phyloP scores from a whole-genome alignment of 2,113 vertebrate species.

The Bubo bubo region DNA sequence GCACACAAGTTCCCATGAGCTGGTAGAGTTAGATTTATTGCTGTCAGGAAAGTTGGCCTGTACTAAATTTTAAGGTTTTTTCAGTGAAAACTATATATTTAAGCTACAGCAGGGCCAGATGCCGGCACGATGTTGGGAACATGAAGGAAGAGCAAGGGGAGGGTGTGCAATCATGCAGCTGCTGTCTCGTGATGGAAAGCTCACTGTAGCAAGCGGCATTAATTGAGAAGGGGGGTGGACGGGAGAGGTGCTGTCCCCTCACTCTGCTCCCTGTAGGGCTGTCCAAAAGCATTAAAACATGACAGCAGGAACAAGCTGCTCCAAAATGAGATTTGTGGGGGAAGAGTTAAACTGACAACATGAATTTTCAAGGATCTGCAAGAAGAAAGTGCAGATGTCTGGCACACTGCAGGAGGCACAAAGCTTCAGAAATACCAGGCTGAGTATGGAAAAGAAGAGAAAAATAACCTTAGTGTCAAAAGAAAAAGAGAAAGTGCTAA shows the following conservation, averaged over 20 bases:
- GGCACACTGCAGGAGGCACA: not conserved
- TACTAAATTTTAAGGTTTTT: not conserved
- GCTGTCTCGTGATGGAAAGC: not conserved
- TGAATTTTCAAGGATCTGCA: not conserved
- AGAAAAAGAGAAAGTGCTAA: conserved; percentile 18
- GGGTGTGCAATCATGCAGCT: not conserved
- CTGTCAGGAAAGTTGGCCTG: not conserved
- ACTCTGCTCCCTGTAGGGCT: not conserved
- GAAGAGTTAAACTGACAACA: not conserved
- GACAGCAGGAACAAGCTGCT: not conserved
- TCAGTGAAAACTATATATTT: accelerated
- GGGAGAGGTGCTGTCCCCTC: not conserved
- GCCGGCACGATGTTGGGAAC: not conserved
- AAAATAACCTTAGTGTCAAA: not conserved
- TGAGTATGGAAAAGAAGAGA: not conserved
- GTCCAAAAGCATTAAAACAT: not conserved
- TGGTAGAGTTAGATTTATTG: not conserved
- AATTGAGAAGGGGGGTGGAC: not conserved
- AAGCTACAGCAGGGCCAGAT: not conserved
- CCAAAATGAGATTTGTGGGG: not conserved
- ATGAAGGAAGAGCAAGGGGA: not conserved
- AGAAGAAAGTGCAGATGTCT: conserved; percentile 14
- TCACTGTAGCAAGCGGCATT: not conserved
- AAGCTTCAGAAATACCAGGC: not conserved
- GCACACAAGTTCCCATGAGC: not conserved